Percentiles rank a stretch among this genome's conserved stretches.
These are phyloP conservation scores for Saxicola maurus DNA, from an alignment of 2,797 vertebrate species.

Conservation along the genomic window DNA sequence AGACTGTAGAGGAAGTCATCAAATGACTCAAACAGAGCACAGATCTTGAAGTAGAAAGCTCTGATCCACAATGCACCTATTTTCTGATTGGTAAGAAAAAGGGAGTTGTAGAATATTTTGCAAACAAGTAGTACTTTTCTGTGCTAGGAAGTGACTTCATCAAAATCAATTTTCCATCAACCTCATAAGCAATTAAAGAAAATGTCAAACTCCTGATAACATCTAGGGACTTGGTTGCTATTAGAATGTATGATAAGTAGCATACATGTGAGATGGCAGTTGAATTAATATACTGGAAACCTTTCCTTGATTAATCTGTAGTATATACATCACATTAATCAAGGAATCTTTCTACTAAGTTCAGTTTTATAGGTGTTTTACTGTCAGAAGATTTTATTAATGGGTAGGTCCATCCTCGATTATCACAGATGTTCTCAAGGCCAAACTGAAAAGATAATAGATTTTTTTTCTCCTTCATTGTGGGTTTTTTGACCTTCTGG, in stretches of 20 bases:
- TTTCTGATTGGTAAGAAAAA: background rate
- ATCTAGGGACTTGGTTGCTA: background rate
- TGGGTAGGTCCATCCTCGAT: background rate
- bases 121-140: background rate
- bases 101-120: background rate
- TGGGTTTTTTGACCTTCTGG: background rate
- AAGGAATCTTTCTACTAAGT: background rate
- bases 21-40: background rate
- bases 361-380: conserved; percentile 20
- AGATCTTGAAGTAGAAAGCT: background rate
- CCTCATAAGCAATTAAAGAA: background rate
- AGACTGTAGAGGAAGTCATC: background rate
- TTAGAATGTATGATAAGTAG: conserved; percentile 5
- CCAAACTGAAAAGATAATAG: background rate
- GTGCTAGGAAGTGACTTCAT: background rate
- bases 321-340: conserved; percentile 17
- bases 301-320: conserved; percentile 34
- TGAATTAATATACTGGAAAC: conserved; percentile 25
- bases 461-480: background rate
- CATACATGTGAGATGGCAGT: background rate
- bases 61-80: background rate
- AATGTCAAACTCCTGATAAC: background rate
- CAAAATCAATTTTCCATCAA: background rate
- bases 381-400: conserved; percentile 6
- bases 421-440: background rate